Percentiles rank a stretch among this genome's conserved stretches.
These are phyloP conservation scores for Poecilus cupreus DNA, from an alignment of 2,888 invertebrate genomes.

Conservation along the genomic window DNA sequence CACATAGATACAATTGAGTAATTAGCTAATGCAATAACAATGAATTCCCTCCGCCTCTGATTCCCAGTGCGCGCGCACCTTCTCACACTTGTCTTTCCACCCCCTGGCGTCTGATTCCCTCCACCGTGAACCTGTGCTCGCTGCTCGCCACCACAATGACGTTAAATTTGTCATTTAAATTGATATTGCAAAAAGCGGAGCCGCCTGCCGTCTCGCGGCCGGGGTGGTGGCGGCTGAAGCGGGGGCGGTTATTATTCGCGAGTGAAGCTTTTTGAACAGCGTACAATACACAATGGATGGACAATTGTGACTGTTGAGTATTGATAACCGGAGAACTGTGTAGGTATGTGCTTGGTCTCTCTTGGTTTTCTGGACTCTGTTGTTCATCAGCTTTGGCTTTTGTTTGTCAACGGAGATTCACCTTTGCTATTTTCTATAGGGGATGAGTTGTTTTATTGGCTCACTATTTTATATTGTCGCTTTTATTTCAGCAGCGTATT, in stretches of 20 bases:
- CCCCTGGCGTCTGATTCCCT: neutral
- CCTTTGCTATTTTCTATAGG: too few species aligned
- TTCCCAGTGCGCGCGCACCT: constrained; percentile 46
- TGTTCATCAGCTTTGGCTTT: neutral
- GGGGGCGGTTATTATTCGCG: constrained; percentile 13
- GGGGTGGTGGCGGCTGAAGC: too few species aligned
- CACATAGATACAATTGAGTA: neutral
- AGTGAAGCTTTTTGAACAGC: constrained; percentile 35
- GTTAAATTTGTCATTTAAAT: constrained; percentile 66
- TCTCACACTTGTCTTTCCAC: constrained; percentile 13
- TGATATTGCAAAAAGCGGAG: constrained; percentile 64
- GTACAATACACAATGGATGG: constrained; percentile 51
- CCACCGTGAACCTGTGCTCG: constrained; percentile 31
- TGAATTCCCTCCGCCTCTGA: neutral
- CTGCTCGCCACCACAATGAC: constrained; percentile 59
- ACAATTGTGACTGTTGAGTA: constrained; percentile 52
- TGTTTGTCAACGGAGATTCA: neutral
- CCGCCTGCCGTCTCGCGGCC: neutral
- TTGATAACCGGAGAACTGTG: constrained; percentile 34
- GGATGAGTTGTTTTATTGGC: too few species aligned
- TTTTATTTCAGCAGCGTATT: too few species aligned
- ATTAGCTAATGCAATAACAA: constrained; percentile 3
- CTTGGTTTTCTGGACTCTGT: neutral
- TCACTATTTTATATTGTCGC: too few species aligned
- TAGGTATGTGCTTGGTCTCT: neutral